A percentile compares a stretch with the other conserved stretches of the same genome.
Conservation (phyloP, 2,888 invertebrate genomes). For the Hydrotaea cyrtoneurina region DNA sequence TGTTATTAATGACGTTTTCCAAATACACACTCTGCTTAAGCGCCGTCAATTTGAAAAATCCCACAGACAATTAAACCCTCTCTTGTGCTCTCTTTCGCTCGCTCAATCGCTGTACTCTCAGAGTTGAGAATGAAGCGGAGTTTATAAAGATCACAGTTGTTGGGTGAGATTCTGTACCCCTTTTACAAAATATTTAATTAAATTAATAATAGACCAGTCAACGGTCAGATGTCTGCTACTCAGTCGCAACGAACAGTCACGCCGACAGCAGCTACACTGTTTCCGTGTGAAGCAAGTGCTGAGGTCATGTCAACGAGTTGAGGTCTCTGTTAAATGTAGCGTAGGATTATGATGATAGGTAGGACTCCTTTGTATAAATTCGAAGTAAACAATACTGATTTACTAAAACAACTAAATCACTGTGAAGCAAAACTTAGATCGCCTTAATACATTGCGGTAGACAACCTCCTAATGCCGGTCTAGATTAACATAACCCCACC, state of each 20-base stretch:
- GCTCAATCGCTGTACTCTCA: background rate
- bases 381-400: too few relatives aligned
- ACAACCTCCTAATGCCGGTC: too few relatives aligned
- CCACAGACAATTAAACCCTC: constrained; percentile 25
- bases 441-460: too few relatives aligned
- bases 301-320: too few relatives aligned
- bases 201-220: constrained; percentile 26
- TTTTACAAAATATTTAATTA: background rate
- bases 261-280: constrained; percentile 6
- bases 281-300: background rate
- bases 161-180: constrained; percentile 17
- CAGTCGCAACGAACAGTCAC: background rate
- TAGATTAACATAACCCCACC: too few relatives aligned
- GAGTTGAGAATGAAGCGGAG: background rate
- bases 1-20: constrained; percentile 44
- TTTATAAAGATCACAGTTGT: background rate
- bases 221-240: constrained; percentile 13
- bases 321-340: too few relatives aligned
- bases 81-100: background rate
- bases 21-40: constrained; percentile 43
- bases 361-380: too few relatives aligned
- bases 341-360: too few relatives aligned
- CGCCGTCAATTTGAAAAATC: constrained; percentile 58
- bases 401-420: too few relatives aligned
- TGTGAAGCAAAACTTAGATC: too few relatives aligned